These are phyloP conservation scores for Drosophila dunni DNA, from an alignment of 1,140 invertebrate genomes.

Conservation along the genomic window DNA sequence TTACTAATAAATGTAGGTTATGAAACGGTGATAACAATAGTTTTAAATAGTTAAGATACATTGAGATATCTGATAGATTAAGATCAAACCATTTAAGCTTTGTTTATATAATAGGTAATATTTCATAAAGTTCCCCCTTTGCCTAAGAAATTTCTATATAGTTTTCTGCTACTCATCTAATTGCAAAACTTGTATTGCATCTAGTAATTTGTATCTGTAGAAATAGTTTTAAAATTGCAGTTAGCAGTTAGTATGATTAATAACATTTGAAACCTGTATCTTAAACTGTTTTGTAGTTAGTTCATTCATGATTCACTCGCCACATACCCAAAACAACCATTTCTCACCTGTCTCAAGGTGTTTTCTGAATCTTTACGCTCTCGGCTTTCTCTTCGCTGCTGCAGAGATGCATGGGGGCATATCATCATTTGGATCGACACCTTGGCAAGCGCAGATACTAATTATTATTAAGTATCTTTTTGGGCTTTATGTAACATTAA, in stretches of 20 bases:
- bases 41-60: too few species aligned
- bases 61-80: too few species aligned
- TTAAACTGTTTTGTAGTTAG: background rate
- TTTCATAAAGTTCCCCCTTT: too few species aligned
- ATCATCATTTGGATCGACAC: constrained; percentile 61
- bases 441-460: constrained; percentile 69
- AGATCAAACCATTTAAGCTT: too few species aligned
- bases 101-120: too few species aligned
- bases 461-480: constrained; percentile 79
- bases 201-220: too few species aligned
- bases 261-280: background rate
- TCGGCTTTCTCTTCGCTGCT: constrained; percentile 55
- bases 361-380: constrained; percentile 47
- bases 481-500: constrained; percentile 68
- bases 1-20: too few species aligned
- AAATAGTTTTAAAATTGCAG: too few species aligned
- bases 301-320: constrained; percentile 33
- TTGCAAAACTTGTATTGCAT: too few species aligned
- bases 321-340: constrained; percentile 36
- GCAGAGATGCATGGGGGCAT: constrained; percentile 25
- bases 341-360: constrained; percentile 33
- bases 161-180: too few species aligned
- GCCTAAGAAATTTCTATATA: too few species aligned
- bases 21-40: too few species aligned
- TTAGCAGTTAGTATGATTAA: background rate